These are phyloP conservation scores for Mastomys coucha DNA, from an alignment of 2,113 vertebrate species.

Conservation along the genomic window DNA sequence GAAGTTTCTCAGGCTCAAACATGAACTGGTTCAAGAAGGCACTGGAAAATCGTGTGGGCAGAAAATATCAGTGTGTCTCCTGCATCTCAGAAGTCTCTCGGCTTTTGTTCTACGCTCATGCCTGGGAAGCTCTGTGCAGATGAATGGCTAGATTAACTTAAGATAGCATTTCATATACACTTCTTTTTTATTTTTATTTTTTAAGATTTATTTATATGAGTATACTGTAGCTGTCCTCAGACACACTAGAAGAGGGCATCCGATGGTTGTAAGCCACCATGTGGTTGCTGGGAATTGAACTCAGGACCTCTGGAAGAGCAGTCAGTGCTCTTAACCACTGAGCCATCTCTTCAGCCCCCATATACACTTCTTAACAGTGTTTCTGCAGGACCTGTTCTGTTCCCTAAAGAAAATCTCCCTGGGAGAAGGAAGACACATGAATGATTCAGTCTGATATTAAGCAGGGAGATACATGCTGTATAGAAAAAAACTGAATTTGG, in stretches of 20 bases:
- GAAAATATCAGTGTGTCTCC: background rate
- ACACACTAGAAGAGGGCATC: no score
- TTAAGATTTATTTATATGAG: no score
- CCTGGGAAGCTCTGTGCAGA: background rate
- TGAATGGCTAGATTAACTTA: background rate
- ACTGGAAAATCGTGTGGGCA: background rate
- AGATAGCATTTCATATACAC: background rate
- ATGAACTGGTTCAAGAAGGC: conserved; percentile 47
- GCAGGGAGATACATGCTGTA: background rate
- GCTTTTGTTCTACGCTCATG: background rate
- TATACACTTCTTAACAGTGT: background rate
- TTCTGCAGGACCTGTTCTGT: background rate
- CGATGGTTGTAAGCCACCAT: no score
- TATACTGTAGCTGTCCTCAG: no score
- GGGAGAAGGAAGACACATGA: conserved; percentile 27
- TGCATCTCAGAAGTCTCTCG: background rate
- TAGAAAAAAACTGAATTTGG: background rate
- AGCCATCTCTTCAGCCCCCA: no score
- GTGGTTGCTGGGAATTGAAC: no score
- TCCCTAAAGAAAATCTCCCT: conserved; percentile 29
- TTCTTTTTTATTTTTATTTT: background rate
- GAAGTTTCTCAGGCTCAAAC: conserved; percentile 44
- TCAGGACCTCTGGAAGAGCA: no score
- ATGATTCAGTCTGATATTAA: conserved; percentile 7
- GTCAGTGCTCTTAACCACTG: no score